These are phyloP conservation scores for Pristionchus entomophagus DNA, from an alignment of 2,888 invertebrate genomes.

Conservation along the genomic window DNA sequence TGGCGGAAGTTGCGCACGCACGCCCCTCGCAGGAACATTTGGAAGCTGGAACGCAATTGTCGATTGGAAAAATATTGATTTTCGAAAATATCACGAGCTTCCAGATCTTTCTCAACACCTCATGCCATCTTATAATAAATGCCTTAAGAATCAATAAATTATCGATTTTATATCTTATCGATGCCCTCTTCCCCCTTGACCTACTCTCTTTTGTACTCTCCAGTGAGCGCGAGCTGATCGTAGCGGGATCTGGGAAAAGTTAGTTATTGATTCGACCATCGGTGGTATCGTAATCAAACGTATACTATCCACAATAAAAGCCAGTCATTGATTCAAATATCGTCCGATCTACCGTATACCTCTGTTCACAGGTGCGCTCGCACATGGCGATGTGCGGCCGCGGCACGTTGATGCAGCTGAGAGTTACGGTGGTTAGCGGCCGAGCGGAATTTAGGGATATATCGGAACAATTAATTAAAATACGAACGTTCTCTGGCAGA, in stretches of 20 bases:
- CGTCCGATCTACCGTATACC: not conserved
- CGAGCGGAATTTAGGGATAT: not conserved
- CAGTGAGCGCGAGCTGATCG: slow-evolving; percentile 20
- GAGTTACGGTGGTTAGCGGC: not conserved
- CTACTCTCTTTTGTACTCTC: slow-evolving; percentile 36
- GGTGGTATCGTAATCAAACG: too few relatives aligned
- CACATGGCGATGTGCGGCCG: slow-evolving; percentile 31
- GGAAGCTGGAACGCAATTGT: too few relatives aligned
- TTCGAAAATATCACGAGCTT: not conserved
- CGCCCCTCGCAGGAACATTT: slow-evolving; percentile 35
- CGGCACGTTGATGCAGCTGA: not conserved
- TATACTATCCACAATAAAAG: too few relatives aligned
- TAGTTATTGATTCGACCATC: too few relatives aligned
- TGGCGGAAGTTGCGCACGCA: slow-evolving; percentile 24
- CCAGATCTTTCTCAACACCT: too few relatives aligned
- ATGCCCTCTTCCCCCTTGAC: not conserved
- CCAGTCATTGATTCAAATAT: not conserved
- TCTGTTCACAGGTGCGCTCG: slow-evolving; percentile 33
- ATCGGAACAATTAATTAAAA: not conserved
- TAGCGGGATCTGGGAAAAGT: slow-evolving; percentile 22
- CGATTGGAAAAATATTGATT: not conserved
- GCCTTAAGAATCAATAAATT: too few relatives aligned
- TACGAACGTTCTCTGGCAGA: slow-evolving; percentile 7
- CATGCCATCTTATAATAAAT: too few relatives aligned
- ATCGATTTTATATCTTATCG: too few relatives aligned